Base-by-base conservation (phyloP, 2,113 vertebrate genomes). In the Notarius lentiginosus region DNA sequence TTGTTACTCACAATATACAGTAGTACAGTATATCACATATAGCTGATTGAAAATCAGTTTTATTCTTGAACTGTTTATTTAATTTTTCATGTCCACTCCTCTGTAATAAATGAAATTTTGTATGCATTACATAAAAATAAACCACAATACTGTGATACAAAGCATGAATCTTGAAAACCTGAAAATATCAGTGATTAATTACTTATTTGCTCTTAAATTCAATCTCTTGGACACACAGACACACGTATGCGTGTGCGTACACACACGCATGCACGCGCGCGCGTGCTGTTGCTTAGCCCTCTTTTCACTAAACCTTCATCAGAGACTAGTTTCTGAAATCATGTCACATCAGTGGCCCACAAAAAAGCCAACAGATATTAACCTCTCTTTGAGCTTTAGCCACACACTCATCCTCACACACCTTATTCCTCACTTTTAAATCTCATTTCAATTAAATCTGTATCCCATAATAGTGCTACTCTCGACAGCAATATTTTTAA, bases 381-480 rank as follows among this genome's bases (percentile, higher is more conserved):
- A 70, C 47, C 81, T 61, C 22, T 58, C 75, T 14, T 49, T 79
- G 72, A 87, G 85, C 73, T 65, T 83, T 68, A 47, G 17, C 47
- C 83, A 79, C 14, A 66, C n/a, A 72, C 34, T 56, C 18, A 41
- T 65, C n/a, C 5, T 86, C 11, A 63, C 58, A 84, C 68, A 82
- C 51, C n/a, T 63, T 66, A 55, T 34, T 68, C 34, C 70, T 56
- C 58, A 22, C 34, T 53, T 84, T 87, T 11, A 34, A 85, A 55
- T 76, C 61, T 79, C 56, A 73, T 88, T 91, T 89, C 87, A 92
- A 90, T 91, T 84, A 90, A 81, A 89, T 88, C 85, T 87, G 83
- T 87, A 86, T 90, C 87, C 89, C 72, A 82, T 90, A 90, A 89
- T 82, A 84, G 80, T 88, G 84, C 83, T 81, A 82, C 90, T 87